These are phyloP conservation scores for Stegana nigrithorax DNA, from an alignment of 2,888 invertebrate genomes.

Conservation along the genomic window DNA sequence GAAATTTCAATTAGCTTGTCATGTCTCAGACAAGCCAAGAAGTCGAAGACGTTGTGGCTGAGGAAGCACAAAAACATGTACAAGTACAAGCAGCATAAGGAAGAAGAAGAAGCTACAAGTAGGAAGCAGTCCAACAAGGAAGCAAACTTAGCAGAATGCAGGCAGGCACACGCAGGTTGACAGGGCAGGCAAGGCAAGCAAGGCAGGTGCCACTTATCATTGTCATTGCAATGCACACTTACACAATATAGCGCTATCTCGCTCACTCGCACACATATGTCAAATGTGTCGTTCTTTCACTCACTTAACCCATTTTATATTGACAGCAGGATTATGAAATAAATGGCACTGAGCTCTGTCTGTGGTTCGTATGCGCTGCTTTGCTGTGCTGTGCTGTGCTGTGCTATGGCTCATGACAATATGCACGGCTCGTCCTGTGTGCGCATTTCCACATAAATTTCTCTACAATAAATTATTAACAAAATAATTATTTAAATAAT, in stretches of 20 bases:
- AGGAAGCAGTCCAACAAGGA: background rate
- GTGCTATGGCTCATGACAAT: no score
- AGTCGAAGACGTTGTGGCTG: no score
- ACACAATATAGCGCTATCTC: constrained; percentile 11
- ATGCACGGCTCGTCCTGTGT: no score
- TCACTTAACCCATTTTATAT: constrained; percentile 61
- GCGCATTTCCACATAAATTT: background rate
- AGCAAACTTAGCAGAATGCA: no score
- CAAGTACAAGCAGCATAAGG: no score
- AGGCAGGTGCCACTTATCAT: constrained; percentile 27
- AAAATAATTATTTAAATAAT: constrained; percentile 18
- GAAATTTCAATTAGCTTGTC: constrained; percentile 63
- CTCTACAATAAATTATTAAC: constrained; percentile 9
- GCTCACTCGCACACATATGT: constrained; percentile 32
- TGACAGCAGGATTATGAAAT: constrained; percentile 51
- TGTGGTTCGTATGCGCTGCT: no score
- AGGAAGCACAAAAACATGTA: no score
- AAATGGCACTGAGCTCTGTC: no score
- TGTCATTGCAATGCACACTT: constrained; percentile 24
- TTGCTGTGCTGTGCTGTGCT: no score
- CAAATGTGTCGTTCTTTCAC: constrained; percentile 28
- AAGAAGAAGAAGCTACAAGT: background rate
- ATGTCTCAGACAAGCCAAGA: background rate
- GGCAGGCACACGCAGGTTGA: no score
- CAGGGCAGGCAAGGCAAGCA: no score